A percentile compares a stretch with the other conserved stretches of the same genome.
Conservation (phyloP, 2,113 vertebrate species). For the Siniperca chuatsi region DNA sequence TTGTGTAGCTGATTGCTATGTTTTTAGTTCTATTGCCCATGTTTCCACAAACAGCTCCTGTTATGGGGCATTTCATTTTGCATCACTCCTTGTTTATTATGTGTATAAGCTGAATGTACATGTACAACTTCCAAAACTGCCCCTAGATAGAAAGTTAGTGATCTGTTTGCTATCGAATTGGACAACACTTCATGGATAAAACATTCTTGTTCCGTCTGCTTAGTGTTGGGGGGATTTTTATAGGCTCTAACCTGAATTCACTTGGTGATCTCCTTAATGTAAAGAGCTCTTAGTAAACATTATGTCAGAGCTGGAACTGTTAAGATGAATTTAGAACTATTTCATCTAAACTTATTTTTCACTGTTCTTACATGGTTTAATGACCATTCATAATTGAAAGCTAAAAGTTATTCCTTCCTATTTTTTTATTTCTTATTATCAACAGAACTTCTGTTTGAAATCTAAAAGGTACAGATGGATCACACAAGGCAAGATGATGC, state of each 20-base stretch:
- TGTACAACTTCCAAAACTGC: slow-evolving; percentile 24
- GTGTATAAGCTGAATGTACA: slow-evolving; percentile 44
- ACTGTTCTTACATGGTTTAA: neutral
- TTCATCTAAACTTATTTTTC: neutral
- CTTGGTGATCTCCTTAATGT: neutral
- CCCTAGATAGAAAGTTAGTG: neutral
- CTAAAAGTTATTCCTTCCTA: neutral
- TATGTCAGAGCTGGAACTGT: neutral
- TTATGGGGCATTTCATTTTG: slow-evolving; percentile 29
- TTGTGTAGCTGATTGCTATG: neutral
- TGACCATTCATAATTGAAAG: neutral
- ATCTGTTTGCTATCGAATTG: slow-evolving; percentile 9
- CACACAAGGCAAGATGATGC: slow-evolving; percentile 2
- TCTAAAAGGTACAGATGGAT: neutral
- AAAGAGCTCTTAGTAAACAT: slow-evolving; percentile 3
- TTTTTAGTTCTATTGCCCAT: slow-evolving; percentile 23
- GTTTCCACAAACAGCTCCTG: slow-evolving; percentile 45
- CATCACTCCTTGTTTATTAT: slow-evolving; percentile 41
- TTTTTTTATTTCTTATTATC: slow-evolving; percentile 8
- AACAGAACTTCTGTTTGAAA: slow-evolving; percentile 3
- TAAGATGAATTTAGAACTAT: neutral
- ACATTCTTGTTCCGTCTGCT: slow-evolving; percentile 12
- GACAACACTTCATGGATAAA: slow-evolving; percentile 3
- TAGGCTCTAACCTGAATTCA: slow-evolving; percentile 16
- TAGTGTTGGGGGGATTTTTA: slow-evolving; percentile 12